Base-by-base conservation (phyloP, 2,888 invertebrate species). In the Thyatira batis region DNA sequence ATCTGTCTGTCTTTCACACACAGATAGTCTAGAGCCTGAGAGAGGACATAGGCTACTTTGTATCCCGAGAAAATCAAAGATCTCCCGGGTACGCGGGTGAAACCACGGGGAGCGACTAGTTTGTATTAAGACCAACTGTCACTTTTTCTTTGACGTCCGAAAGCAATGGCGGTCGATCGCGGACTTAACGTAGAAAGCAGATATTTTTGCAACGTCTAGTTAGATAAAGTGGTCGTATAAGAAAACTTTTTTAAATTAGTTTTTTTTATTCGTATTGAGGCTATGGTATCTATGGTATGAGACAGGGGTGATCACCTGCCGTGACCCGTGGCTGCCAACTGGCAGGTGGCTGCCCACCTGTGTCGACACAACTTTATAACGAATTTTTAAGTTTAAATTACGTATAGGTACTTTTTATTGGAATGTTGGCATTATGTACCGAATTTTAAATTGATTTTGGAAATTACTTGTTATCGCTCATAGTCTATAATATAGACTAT, bases 241-340 rank as follows among this genome's bases (percentile, higher is more conserved):
- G 5, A 17, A 8, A 11, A 13, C 13, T 8, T 39, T 8, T 4
- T 11, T 13, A 6, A 39, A n/a, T 13, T 1, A 39, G 39, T 39
- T 0, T 17, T 1, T n/a, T n/a, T 39, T 39, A 13, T 39, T 17
- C 1, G 30, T n/a, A 33, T 17, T 17, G 13, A 17, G 39, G 39
- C 39, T 39, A 17, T 3, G 17, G 1, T 39, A 39, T 39, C 39
- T 39, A 39, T 39, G 39, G 33, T 33, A 33, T 2, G 33, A 27
- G 28, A 48, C 58, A 65, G 71, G 85, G 86, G 86, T 85, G 86
- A 23, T 75, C 85, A 87, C 78, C 80, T 82, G 85, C 77, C 85
- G 80, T 85, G 79, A 80, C 85, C 53, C 39, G 13, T 39, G 10
- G 1, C n/a, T 39, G 13, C 39, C 2, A n/a, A n/a, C n/a, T 17